These are phyloP conservation scores for Crotalus helleri DNA, from an alignment of 2,113 vertebrate genomes.

Conservation along the genomic window DNA sequence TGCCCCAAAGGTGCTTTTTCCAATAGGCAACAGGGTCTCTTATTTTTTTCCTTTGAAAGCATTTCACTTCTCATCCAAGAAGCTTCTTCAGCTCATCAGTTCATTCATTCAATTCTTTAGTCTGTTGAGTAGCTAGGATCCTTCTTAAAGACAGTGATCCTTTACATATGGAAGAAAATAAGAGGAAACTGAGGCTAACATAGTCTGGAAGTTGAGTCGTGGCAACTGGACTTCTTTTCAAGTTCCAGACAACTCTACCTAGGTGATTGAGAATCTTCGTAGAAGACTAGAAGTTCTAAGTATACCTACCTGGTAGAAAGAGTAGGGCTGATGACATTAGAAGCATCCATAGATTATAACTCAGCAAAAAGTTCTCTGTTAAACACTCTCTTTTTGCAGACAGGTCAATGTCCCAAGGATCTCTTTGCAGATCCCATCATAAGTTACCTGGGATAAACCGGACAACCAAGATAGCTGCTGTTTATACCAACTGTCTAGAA, in stretches of 20 bases:
- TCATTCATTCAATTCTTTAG: too few species aligned
- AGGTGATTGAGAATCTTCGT: too few species aligned
- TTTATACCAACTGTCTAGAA: background rate
- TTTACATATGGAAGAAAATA: background rate
- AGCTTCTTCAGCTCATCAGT: too few species aligned
- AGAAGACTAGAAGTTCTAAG: background rate
- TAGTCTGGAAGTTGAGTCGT: too few species aligned
- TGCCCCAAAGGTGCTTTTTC: too few species aligned
- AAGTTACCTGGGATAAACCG: background rate
- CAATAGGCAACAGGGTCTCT: too few species aligned
- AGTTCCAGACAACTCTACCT: too few species aligned
- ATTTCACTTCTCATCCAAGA: too few species aligned
- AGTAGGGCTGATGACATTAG: background rate
- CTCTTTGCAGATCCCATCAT: background rate
- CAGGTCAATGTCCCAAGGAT: background rate
- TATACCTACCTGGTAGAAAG: background rate
- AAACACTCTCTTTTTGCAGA: background rate
- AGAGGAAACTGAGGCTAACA: background rate
- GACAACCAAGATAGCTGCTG: background rate
- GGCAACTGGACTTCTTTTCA: too few species aligned
- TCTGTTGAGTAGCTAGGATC: background rate
- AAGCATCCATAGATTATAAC: background rate
- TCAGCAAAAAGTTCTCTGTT: background rate
- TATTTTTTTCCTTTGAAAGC: too few species aligned
- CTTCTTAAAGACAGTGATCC: background rate